These are phyloP conservation scores for Lipophrys pholis DNA, from an alignment of 2,113 vertebrate genomes.

Conservation along the genomic window DNA sequence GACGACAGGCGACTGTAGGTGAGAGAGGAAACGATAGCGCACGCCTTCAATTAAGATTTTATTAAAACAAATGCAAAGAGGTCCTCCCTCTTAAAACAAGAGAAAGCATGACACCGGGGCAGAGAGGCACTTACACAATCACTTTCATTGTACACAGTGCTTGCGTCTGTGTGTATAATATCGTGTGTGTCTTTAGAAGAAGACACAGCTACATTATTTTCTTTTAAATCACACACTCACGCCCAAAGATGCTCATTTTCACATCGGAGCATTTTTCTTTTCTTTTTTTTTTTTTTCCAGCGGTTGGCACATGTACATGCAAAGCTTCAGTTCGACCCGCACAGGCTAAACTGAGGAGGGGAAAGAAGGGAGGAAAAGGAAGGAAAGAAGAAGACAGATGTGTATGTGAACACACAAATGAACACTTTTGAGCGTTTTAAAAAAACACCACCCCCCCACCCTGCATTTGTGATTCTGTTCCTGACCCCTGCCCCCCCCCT, in stretches of 20 bases:
- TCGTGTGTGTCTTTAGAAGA: slow-evolving; percentile 24
- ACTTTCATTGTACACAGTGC: slow-evolving; percentile 58
- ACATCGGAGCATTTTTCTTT: slow-evolving; percentile 61
- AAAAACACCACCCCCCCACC: slow-evolving; percentile 61
- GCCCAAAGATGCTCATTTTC: slow-evolving; percentile 48
- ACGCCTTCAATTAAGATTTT: slow-evolving; percentile 62
- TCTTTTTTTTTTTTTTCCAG: slow-evolving; percentile 41
- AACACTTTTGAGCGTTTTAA: slow-evolving; percentile 63
- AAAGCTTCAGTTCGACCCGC: slow-evolving; percentile 87
- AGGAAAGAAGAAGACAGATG: slow-evolving; percentile 67
- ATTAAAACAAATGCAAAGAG: slow-evolving; percentile 64
- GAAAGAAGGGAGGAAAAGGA: slow-evolving; percentile 56
- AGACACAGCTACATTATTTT: slow-evolving; percentile 65
- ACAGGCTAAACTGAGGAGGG: slow-evolving; percentile 60
- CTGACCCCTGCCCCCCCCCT: slow-evolving; percentile 5
- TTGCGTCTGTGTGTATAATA: slow-evolving; percentile 29
- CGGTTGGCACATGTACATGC: slow-evolving; percentile 95
- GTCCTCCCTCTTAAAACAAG: slow-evolving; percentile 35
- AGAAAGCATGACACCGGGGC: slow-evolving; percentile 45
- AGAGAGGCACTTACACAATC: slow-evolving; percentile 78
- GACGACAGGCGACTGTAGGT: not conserved
- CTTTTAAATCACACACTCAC: slow-evolving; percentile 23
- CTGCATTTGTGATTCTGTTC: slow-evolving; percentile 80
- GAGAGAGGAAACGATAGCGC: slow-evolving; percentile 29
- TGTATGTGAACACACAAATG: slow-evolving; percentile 61